Evolutionary conservation across 2,888 invertebrate genomes (phyloP).

Genomic region (Cephus rjabovi): DNA sequence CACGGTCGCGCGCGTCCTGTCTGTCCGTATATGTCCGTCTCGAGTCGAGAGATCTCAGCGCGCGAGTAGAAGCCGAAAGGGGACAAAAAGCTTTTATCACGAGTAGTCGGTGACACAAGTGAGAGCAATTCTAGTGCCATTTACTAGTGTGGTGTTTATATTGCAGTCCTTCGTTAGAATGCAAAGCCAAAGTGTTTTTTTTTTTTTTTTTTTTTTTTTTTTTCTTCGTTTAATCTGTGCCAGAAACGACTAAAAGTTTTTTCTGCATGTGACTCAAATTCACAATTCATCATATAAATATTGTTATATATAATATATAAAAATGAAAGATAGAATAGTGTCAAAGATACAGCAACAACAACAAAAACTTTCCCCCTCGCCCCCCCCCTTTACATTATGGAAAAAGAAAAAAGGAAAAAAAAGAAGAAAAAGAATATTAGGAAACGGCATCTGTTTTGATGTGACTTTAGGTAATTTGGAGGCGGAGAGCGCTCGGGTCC

Average conservation of each 20-base stretch:
- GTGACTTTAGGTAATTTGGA: slow-evolving; percentile 61
- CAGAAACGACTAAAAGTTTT: slow-evolving; percentile 64
- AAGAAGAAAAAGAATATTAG: slow-evolving; percentile 37
- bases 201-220: slow-evolving; percentile 62
- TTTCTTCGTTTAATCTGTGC: slow-evolving; percentile 67
- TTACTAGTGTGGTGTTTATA: slow-evolving; percentile 69
- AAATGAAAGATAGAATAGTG: slow-evolving; percentile 58
- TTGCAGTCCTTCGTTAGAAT: slow-evolving; percentile 66
- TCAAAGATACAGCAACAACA: slow-evolving; percentile 44
- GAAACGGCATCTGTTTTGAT: slow-evolving; percentile 59
- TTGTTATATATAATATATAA: slow-evolving; percentile 72
- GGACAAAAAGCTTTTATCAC: slow-evolving; percentile 56
- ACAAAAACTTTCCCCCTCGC: slow-evolving; percentile 30
- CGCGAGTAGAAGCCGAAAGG: slow-evolving; percentile 23
- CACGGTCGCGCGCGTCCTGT: slow-evolving; percentile 40
- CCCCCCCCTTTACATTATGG: slow-evolving; percentile 40
- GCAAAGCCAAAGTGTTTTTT: slow-evolving; percentile 70
- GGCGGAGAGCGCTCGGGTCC: slow-evolving; percentile 43
- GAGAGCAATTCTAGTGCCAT: slow-evolving; percentile 71
- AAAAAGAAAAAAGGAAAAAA: background rate
- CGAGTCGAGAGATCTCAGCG: slow-evolving; percentile 47
- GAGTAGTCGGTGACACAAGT: slow-evolving; percentile 62
- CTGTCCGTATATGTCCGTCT: slow-evolving; percentile 37
- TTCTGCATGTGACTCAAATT: slow-evolving; percentile 66
- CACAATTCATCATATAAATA: slow-evolving; percentile 69